Base-by-base conservation (phyloP, 2,797 vertebrate genomes). In the Clarias laeviceps region DNA sequence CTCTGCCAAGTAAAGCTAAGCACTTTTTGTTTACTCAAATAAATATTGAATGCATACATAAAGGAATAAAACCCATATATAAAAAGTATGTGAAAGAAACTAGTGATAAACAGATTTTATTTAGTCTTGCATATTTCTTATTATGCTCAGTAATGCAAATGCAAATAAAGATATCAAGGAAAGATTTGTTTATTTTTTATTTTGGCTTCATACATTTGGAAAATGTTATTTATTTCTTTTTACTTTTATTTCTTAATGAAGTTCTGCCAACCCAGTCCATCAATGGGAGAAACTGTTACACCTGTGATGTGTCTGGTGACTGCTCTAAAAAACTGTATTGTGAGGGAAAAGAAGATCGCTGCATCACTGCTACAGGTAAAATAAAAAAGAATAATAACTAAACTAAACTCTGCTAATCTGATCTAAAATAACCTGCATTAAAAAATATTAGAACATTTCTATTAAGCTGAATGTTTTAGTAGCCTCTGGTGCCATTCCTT, bases 251-350 rank as follows among this genome's bases (percentile, higher is more conserved):
- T 22, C 17, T 27, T 54, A 34, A 2, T 66, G 9, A 32, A 82
- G 77, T 11, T 62, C 20, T 66, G n/a, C 27, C 50, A 1, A 0
- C 17, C 5, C 65, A 82, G 50, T 1, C 65, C 11, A 9, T 15
- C 27, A 82, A 82, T 8, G 80, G 80, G 65, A 69, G n/a, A 57
- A 34, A 0, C 6, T 82, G 80, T 82, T 82, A 82, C 45, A 56
- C 45, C 27, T 82, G 80, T 22, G 57, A 34, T 32, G 12, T 50
- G 4, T 45, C 40, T 9, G 12, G 22, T 1, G 79, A 50, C 40
- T 80, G 79, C 37, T 50, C 40, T 29, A 0, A 32, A 1, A 29
- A 1, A 5, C 59, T 80, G n/a, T 5, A 20, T 2, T 80, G 79
- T 66, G 40, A 29, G 18, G 79, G 79, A 66, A 8, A 4, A 18